Percentiles rank a stretch among this genome's conserved stretches.
phyloP scores from a whole-genome alignment of 1,140 invertebrate species.

The Temnothorax longispinosus region DNA sequence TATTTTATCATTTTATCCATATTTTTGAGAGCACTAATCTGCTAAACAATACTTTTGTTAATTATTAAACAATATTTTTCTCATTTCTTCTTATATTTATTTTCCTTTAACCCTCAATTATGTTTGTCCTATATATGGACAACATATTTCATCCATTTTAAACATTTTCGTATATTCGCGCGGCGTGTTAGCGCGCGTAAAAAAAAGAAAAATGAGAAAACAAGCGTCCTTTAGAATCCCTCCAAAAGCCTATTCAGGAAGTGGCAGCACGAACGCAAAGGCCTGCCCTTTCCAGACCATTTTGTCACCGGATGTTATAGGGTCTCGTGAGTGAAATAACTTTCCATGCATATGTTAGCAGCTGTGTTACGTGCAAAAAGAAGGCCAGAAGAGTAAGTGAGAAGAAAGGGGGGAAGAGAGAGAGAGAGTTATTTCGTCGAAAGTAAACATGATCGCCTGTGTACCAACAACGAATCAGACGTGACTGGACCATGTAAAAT shows the following conservation, averaged over 20 bases:
- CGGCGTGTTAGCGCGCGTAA: neutral
- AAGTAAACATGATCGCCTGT: slow-evolving; percentile 3
- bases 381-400: neutral
- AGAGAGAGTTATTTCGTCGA: slow-evolving; percentile 32
- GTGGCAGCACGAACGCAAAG: slow-evolving; percentile 52
- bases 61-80: neutral
- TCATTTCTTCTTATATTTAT: neutral
- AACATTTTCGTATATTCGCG: slow-evolving; percentile 22
- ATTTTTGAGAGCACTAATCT: neutral
- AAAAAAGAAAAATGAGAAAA: slow-evolving; percentile 20
- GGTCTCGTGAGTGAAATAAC: slow-evolving; percentile 46
- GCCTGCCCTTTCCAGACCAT: slow-evolving; percentile 21
- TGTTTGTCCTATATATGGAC: neutral
- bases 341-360: slow-evolving; percentile 74
- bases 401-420: neutral
- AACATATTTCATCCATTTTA: slow-evolving; percentile 19
- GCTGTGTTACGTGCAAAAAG: slow-evolving; percentile 48
- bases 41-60: too few relatives aligned
- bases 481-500: neutral
- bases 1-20: neutral
- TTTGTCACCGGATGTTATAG: slow-evolving; percentile 65
- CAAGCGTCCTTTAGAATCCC: slow-evolving; percentile 40
- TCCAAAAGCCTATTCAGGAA: slow-evolving; percentile 60
- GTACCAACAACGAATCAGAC: slow-evolving; percentile 15
- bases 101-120: neutral